A percentile compares a stretch with the other conserved stretches of the same genome.
Evolutionary conservation across 2,888 invertebrate species (phyloP).

Genomic region (Agrochola lychnidis): DNA sequence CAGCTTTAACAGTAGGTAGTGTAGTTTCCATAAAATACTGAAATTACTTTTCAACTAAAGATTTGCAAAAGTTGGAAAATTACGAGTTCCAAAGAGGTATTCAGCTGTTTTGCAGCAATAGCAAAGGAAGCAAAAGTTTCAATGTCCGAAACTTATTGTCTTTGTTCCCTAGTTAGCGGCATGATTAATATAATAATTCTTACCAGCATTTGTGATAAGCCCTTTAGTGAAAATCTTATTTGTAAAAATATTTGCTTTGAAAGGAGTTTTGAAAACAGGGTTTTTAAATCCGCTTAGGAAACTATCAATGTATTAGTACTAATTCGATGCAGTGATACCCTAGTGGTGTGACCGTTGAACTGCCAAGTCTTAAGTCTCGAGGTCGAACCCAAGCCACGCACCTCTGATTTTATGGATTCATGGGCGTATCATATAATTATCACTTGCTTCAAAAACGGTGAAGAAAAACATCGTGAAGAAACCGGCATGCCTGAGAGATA

Average conservation of each 20-base stretch:
- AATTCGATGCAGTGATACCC: neutral
- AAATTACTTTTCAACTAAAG: slow-evolving; percentile 38
- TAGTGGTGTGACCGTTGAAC: no score
- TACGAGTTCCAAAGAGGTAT: slow-evolving; percentile 58
- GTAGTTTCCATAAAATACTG: slow-evolving; percentile 16
- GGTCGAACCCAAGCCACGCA: no score
- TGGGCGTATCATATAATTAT: no score
- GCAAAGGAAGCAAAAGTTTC: slow-evolving; percentile 59
- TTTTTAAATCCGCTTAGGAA: neutral
- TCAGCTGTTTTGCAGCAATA: slow-evolving; percentile 59
- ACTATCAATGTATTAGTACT: neutral
- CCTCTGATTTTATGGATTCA: no score
- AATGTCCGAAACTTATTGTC: slow-evolving; percentile 61
- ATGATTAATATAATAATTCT: slow-evolving; percentile 62
- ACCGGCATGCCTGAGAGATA: no score
- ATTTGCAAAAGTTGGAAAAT: slow-evolving; percentile 58
- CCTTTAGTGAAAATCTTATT: slow-evolving; percentile 28
- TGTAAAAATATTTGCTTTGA: neutral
- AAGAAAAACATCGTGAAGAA: no score
- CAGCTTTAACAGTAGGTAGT: neutral
- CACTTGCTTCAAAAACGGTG: no score
- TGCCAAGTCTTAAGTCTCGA: no score
- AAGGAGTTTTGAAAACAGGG: neutral
- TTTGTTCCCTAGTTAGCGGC: slow-evolving; percentile 49
- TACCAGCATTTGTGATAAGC: slow-evolving; percentile 32